These are phyloP conservation scores for Lissonota sp. DNA, from an alignment of 2,888 invertebrate species.

Conservation along the genomic window DNA sequence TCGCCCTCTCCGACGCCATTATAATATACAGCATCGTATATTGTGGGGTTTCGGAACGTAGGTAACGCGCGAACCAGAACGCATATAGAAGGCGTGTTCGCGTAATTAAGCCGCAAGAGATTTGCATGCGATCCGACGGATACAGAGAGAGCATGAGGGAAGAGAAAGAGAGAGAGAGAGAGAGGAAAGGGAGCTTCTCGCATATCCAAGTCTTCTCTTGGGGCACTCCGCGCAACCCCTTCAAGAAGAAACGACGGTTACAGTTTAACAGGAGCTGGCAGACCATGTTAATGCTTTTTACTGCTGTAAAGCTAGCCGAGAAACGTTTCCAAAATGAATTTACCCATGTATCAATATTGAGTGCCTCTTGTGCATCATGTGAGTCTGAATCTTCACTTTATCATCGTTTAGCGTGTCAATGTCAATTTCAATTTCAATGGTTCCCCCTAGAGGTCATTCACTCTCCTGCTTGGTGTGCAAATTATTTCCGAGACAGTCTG, in stretches of 20 bases:
- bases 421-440: no score
- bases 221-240: conserved; percentile 42
- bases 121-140: conserved; percentile 82
- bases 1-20: conserved; percentile 37
- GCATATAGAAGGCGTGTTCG: conserved; percentile 80
- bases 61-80: conserved; percentile 79
- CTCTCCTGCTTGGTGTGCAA: no score
- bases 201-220: conserved; percentile 48
- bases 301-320: no score
- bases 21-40: conserved; percentile 48
- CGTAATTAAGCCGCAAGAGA: conserved; percentile 83
- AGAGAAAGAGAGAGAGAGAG: background rate
- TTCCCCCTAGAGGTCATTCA: no score
- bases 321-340: no score
- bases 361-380: no score
- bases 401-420: no score
- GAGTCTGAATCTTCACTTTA: no score
- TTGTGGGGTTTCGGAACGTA: conserved; percentile 74
- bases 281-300: conserved; percentile 76
- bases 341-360: no score
- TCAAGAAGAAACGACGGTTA: conserved; percentile 75
- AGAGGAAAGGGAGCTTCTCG: conserved; percentile 41
- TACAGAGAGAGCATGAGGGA: conserved; percentile 63
- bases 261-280: conserved; percentile 70
- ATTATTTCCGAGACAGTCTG: no score